Conservation (phyloP, 2,888 invertebrate species). For the Chrysodeixis includens region DNA sequence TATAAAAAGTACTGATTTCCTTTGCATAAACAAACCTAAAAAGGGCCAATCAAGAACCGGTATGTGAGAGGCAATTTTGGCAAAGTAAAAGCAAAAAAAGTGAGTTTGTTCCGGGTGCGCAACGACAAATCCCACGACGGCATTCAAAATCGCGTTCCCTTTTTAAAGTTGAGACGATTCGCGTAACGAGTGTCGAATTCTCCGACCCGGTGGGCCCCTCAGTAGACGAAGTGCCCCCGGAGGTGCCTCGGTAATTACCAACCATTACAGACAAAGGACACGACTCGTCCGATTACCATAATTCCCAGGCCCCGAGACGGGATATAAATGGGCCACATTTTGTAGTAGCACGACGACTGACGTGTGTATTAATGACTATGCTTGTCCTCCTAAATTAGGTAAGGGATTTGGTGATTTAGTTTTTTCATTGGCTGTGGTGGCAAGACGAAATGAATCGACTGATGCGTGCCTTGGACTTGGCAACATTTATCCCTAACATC, state of each 20-base stretch:
- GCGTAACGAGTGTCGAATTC: conserved; percentile 88
- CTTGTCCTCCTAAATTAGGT: conserved; percentile 89
- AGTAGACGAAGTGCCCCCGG: conserved; percentile 83
- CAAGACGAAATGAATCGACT: conserved; percentile 64
- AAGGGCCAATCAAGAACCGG: conserved; percentile 48
- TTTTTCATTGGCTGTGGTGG: conserved; percentile 80
- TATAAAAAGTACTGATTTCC: conserved; percentile 67
- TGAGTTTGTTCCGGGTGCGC: conserved; percentile 73
- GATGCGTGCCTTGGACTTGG: conserved; percentile 42
- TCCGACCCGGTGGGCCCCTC: conserved; percentile 78
- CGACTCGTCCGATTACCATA: conserved; percentile 88
- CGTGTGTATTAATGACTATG: conserved; percentile 88
- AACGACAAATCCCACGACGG: conserved; percentile 80
- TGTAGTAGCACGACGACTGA: conserved; percentile 88
- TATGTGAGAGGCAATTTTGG: conserved; percentile 68
- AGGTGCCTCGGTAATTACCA: conserved; percentile 88
- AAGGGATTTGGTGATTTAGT: conserved; percentile 87
- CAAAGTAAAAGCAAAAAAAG: conserved; percentile 72
- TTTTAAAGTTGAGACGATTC: conserved; percentile 88
- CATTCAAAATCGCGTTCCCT: conserved; percentile 86
- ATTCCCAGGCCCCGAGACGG: conserved; percentile 85
- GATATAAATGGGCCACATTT: conserved; percentile 88
- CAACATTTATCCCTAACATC: conserved; percentile 62
- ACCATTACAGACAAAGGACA: conserved; percentile 89
- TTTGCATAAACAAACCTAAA: conserved; percentile 67